Evolutionary conservation across 2,797 vertebrate genomes (phyloP).

Genomic region (Phalloptychus januarius): DNA sequence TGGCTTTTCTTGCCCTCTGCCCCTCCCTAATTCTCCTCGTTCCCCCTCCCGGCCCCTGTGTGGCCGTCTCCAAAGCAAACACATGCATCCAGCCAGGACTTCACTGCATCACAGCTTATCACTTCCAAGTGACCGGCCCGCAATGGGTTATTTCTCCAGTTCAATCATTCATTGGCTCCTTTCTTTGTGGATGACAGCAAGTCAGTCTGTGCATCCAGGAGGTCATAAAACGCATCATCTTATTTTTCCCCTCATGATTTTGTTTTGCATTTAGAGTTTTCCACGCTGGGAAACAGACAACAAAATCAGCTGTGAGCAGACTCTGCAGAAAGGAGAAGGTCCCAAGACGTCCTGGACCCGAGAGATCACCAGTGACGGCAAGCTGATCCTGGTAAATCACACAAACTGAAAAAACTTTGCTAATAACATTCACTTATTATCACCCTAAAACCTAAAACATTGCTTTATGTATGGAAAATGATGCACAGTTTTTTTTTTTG

Average conservation of each 20-base stretch:
- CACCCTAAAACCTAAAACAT: neutral
- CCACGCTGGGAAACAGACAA: constrained; percentile 86
- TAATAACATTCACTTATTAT: neutral
- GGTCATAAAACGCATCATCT: neutral
- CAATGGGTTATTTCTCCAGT: constrained; percentile 24
- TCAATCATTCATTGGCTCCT: constrained; percentile 17
- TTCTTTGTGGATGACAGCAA: neutral
- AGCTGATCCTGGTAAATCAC: constrained; percentile 87
- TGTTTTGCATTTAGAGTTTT: constrained; percentile 66
- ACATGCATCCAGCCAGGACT: constrained; percentile 46
- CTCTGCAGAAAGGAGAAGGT: constrained; percentile 89
- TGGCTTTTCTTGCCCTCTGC: constrained; percentile 50
- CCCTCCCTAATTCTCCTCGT: constrained; percentile 49
- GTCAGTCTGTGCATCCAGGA: constrained; percentile 2
- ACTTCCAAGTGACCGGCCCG: constrained; percentile 46
- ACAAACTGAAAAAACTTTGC: neutral
- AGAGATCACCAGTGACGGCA: constrained; percentile 88
- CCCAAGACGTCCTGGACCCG: constrained; percentile 91
- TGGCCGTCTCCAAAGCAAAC: constrained; percentile 77
- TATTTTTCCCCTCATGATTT: neutral
- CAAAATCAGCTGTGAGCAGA: constrained; percentile 91
- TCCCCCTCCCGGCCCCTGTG: constrained; percentile 59
- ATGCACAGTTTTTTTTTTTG: neutral
- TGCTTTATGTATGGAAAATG: neutral
- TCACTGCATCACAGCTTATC: constrained; percentile 58